Base-by-base conservation (phyloP, 1,140 invertebrate species). In the Drosophila burlai region DNA sequence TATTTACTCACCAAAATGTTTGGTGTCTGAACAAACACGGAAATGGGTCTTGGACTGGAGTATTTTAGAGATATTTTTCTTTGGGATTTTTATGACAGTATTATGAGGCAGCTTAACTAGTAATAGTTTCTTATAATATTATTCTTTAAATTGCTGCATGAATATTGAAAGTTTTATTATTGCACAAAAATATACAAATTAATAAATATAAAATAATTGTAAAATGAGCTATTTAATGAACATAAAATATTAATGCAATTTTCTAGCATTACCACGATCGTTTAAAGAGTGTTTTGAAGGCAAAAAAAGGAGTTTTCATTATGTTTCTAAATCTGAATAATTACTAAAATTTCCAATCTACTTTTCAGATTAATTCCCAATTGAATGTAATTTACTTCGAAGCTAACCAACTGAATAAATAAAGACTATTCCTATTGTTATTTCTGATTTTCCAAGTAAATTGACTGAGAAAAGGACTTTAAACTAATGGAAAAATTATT, bases 1-100 rank as follows among this genome's bases (percentile, higher is more conserved):
- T 76, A 76, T 76, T 50, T 29, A 46, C 74, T 60, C 40, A 13
- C 18, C 34, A n/a, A 52, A 38, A 55, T 68, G 16, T 18, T 50
- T 50, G 18, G 47, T 45, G 38, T 45, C 13, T 68, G 5, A 52
- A 16, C 21, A 16, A 63, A 18, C 11, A 21, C 36, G 40, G 18
- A 38, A 47, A 10, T 38, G 18, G 6, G 18, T 15, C 0, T 18
- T 26, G 3, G n/a, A n/a, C n/a, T n/a, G n/a, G n/a, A n/a, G n/a
- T n/a, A n/a, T n/a, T n/a, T n/a, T n/a, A n/a, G n/a, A n/a, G n/a
- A n/a, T n/a, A n/a, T n/a, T n/a, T n/a, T n/a, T n/a, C n/a, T n/a
- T n/a, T n/a, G n/a, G n/a, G n/a, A n/a, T n/a, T n/a, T n/a, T n/a
- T n/a, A n/a, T n/a, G n/a, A n/a, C n/a, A n/a, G n/a, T n/a, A n/a